Evolutionary conservation across 2,113 vertebrate species (phyloP), one percentile per base, ranked within the genome.

Genomic region (Oophaga pumilio): DNA sequence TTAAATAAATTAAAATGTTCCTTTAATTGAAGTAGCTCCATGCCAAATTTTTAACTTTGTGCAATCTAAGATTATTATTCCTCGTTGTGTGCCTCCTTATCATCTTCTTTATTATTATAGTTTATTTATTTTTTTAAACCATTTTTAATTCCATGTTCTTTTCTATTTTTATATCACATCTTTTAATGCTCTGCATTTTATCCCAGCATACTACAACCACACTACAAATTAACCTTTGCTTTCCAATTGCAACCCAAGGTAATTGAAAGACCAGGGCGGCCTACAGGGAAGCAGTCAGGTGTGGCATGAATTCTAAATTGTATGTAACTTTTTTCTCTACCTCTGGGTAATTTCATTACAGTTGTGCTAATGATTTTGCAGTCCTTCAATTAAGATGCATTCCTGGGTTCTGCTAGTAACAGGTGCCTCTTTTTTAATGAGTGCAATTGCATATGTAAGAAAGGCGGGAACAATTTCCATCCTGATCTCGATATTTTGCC

Each of bases 361-460:
- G 14, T 60, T 52, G 74, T 26, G 57, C 57, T 85, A 50, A 85
- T 76, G 84, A 50, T 64, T 85, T 76, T 62, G 56, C 12, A 33
- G 60, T 17, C 73, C 53, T 76, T 20, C 77, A 76, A 85, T 85
- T 76, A 85, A 12, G 20, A 50, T 57, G 71, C 26, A 76, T 60
- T 50, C 59, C 43, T 76, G 57, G 49, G 24, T 11, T 76, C 71
- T 60, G 56, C 56, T 28, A 17, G 20, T 60, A 76, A 22, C 53
- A 14, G 15, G 33, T 57, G 69, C 56, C 33, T 43, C 33, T 43
- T 43, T 59, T 43, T 24, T 77, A 64, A 77, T 28, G 59, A 66
- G n/a, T 8, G 8, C 9, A 15, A 66, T 15, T 11, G 8, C 6
- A 10, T 53, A 56, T 0, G 6, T 59, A n/a, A 74, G 68, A 85